phyloP scores from a whole-genome alignment of 2,797 vertebrate species.

The Parauchenoglanis punctatus region DNA sequence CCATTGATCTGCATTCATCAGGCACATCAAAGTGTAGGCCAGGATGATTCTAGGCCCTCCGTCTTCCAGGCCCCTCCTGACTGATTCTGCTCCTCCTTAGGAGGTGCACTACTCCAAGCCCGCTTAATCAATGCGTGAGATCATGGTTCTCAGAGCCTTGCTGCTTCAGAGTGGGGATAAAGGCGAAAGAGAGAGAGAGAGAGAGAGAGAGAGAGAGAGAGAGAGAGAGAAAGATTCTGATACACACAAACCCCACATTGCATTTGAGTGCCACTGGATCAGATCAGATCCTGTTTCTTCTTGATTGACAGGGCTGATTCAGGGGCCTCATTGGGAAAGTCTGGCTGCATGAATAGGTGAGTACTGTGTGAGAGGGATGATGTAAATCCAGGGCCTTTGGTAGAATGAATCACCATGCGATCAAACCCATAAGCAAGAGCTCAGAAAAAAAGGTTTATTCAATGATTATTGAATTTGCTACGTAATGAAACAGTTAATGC shows the following conservation, averaged over 20 bases:
- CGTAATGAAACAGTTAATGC: background rate
- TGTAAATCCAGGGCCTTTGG: conserved; percentile 45
- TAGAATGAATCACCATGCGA: conserved; percentile 37
- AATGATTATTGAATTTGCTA: background rate
- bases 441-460: background rate
- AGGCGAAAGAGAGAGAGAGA: conserved; percentile 15
- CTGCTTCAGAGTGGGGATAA: conserved; percentile 67
- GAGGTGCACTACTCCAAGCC: conserved; percentile 60
- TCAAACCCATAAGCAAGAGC: background rate
- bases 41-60: conserved; percentile 62
- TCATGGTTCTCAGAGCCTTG: conserved; percentile 68
- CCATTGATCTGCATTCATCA: conserved; percentile 56
- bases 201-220: conserved; percentile 10
- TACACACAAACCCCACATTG: conserved; percentile 45
- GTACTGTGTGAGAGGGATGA: conserved; percentile 48
- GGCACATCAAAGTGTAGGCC: conserved; percentile 68
- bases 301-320: conserved; percentile 69
- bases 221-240: background rate
- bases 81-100: conserved; percentile 61
- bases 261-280: conserved; percentile 63
- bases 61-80: conserved; percentile 60
- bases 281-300: conserved; percentile 39
- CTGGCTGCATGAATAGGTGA: conserved; percentile 12
- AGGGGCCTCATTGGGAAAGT: conserved; percentile 32
- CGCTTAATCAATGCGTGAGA: conserved; percentile 72